Base-by-base conservation (phyloP, 2,797 vertebrate species). In the Hipposideros larvatus region DNA sequence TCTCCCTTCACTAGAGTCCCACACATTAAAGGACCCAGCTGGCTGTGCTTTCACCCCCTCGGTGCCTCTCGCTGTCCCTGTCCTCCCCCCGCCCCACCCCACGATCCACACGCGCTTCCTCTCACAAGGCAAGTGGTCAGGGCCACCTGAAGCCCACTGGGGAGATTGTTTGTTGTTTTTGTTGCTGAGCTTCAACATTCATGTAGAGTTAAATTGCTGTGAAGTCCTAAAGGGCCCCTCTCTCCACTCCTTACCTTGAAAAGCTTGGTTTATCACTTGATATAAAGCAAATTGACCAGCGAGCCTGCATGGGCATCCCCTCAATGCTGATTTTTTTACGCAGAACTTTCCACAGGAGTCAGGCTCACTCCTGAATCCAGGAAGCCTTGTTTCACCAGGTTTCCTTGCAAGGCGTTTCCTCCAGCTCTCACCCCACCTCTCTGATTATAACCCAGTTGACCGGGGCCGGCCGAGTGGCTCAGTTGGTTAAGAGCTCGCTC, bases 71-170 rank as follows among this genome's bases (percentile, higher is more conserved):
- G 1, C 61, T 26, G n/a, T 21, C n/a, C 7, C 7, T 26, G 18
- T 24, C 43, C 43, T 6, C 43, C 43, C 43, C 43, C 43, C 6
- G 57, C 4, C 75, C 7, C 37, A 43, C 89, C 70, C 89, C 70
- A 16, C 0, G 0, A 34, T n/a, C 59, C 22, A 0, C 9, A 66
- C 51, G 41, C 28, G 51, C 48, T 66, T 7, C 66, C 41, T 48
- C 46, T 73, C 15, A 41, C 11, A 4, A 74, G 18, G 22, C 13
- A 65, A 6, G 41, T 1, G 51, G 19, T n/a, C 51, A 34, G 79
- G 59, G 51, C 74, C 19, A 0, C n/a, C 8, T 1, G 19, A 66
- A 37, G 48, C 7, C 43, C 0, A 0, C 66, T 22, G 21, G n/a
- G 68, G 51, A 65, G 34, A 79, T 13, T 10, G 7, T 34, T 34